Percentiles rank a stretch among this genome's conserved stretches.
These are phyloP conservation scores for Apamea monoglypha DNA, from an alignment of 2,888 invertebrate species.

Conservation along the genomic window DNA sequence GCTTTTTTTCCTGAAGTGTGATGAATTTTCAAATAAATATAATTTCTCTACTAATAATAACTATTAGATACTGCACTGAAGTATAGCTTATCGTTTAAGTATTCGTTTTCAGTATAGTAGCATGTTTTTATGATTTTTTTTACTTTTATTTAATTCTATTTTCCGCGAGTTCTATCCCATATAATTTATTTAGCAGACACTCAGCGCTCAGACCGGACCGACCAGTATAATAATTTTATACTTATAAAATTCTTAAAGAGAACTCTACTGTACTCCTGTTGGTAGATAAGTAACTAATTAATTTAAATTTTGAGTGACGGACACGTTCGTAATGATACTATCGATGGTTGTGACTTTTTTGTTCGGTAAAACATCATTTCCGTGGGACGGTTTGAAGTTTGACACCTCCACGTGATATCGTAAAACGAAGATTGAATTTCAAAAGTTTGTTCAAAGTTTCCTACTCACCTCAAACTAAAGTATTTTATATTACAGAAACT, in stretches of 20 bases:
- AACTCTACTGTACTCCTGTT: neutral
- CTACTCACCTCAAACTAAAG: constrained; percentile 44
- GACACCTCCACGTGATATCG: constrained; percentile 20
- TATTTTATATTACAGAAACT: constrained; percentile 18
- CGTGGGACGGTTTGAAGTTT: constrained; percentile 31
- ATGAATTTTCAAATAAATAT: neutral
- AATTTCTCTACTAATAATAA: neutral
- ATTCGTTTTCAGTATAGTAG: too few relatives aligned
- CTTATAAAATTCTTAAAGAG: neutral
- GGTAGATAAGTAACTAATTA: neutral
- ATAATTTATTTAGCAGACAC: neutral
- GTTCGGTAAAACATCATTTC: neutral
- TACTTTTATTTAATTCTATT: neutral
- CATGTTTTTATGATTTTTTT: too few relatives aligned
- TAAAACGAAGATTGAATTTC: constrained; percentile 13
- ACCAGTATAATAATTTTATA: neutral
- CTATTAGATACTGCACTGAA: neutral
- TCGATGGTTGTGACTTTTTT: constrained; percentile 22
- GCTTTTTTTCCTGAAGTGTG: neutral
- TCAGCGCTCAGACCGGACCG: neutral
- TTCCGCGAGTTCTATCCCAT: neutral
- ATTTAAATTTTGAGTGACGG: constrained; percentile 19
- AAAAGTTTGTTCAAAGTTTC: constrained; percentile 17
- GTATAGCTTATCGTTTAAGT: neutral
- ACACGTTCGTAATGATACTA: neutral